Evolutionary conservation across 1,140 invertebrate species (phyloP), one percentile per base, ranked within the genome.

Genomic region (Drosophila aff.): DNA sequence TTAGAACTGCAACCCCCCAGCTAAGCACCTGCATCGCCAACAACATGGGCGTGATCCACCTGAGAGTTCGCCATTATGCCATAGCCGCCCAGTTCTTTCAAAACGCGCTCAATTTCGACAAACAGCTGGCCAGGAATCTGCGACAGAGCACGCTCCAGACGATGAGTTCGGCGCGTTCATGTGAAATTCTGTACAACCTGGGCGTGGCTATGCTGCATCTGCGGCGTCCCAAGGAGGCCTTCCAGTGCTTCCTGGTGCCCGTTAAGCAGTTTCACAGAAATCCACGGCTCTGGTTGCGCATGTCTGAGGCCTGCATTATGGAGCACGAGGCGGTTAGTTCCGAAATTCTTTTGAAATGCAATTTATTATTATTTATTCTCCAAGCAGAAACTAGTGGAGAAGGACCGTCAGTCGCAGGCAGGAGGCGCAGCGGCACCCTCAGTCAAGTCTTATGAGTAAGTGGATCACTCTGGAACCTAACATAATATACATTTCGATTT

Each of bases 221-320:
- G 43, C 96, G 96, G 47, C 95, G 97, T 81, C 95, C 97, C 3
- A 94, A 95, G 65, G 95, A 96, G 81, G 98, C 98, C 2, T 99
- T 99, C 93, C 97, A 98, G 86, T 98, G 97, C 93, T 95, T 99
- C 9, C 96, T 97, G n/a, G 96, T 98, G 93, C 96, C 97, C 26
- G 95, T 98, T 0, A 96, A 98, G 76, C 95, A 96, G 53, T 97
- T 97, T 84, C 96, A 97, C 62, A 96, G 96, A 79, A 99, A 98
- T 94, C 96, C 98, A 2, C 94, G 97, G 55, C 94, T 99, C 5
- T 99, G 98, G 98, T 93, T 99, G 36, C 94, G 98, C 76, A 94
- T 99, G 80, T 97, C 98, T 1, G 98, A 99, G 93, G 98, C 98
- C 91, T 98, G 97, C 92, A 96, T 97, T 62, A 94, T 95, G 92